phyloP scores from a whole-genome alignment of 2,888 invertebrate genomes.

The Chalcosyrphus nemorum region DNA sequence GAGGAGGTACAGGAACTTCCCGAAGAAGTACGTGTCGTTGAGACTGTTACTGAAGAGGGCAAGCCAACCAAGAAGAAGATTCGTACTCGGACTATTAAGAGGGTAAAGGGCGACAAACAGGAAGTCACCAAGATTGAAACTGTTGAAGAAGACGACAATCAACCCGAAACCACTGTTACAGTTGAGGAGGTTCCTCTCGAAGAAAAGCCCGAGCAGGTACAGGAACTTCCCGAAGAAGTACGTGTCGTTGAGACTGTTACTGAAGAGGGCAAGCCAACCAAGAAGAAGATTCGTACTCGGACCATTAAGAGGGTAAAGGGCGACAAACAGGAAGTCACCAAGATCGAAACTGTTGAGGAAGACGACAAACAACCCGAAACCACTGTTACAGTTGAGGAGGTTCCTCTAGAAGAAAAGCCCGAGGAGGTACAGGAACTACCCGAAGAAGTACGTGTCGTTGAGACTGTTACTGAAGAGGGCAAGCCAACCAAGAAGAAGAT shows the following conservation, averaged over 20 bases:
- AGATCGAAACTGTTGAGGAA: slow-evolving; percentile 48
- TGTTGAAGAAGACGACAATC: slow-evolving; percentile 22
- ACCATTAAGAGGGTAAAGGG: slow-evolving; percentile 38
- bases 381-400: slow-evolving; percentile 41
- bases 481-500: slow-evolving; percentile 38
- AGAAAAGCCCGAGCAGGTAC: slow-evolving; percentile 13
- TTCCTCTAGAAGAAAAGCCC: slow-evolving; percentile 32
- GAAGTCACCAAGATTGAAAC: slow-evolving; percentile 42
- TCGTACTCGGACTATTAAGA: slow-evolving; percentile 28
- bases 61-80: slow-evolving; percentile 32
- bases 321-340: slow-evolving; percentile 53
- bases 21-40: slow-evolving; percentile 21
- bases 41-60: slow-evolving; percentile 16
- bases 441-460: slow-evolving; percentile 35
- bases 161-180: slow-evolving; percentile 20
- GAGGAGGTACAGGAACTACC: slow-evolving; percentile 28
- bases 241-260: slow-evolving; percentile 13
- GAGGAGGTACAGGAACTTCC: slow-evolving; percentile 16
- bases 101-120: slow-evolving; percentile 35
- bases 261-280: slow-evolving; percentile 43
- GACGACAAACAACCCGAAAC: slow-evolving; percentile 50
- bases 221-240: slow-evolving; percentile 31
- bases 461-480: slow-evolving; percentile 30
- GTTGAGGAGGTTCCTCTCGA: slow-evolving; percentile 28
- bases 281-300: slow-evolving; percentile 45